Conservation (phyloP, 2,797 vertebrate genomes). For the Masticophis lateralis region DNA sequence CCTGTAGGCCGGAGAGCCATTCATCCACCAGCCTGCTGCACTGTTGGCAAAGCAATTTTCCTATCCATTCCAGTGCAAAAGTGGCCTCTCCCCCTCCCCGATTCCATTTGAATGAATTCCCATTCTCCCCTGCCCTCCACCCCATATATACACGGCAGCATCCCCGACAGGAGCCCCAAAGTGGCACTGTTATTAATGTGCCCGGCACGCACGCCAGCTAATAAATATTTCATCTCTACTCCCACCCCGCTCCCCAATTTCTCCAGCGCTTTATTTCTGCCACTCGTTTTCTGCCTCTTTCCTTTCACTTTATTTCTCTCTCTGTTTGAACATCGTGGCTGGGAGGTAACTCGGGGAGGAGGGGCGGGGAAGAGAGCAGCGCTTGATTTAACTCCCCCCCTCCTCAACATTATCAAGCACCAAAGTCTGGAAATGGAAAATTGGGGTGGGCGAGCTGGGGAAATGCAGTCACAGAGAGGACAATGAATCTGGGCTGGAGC, state of each 20-base stretch:
- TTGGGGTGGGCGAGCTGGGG: neutral
- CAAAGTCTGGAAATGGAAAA: neutral
- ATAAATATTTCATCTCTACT: constrained; percentile 67
- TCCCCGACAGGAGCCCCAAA: constrained; percentile 45
- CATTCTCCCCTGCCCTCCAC: neutral
- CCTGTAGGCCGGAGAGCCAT: neutral
- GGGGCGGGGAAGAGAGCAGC: too few species aligned
- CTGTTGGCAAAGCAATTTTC: neutral
- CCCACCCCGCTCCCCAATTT: neutral
- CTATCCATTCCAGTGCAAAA: neutral
- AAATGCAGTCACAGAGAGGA: neutral
- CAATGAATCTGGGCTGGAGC: constrained; percentile 20
- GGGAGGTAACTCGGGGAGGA: neutral
- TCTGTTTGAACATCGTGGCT: constrained; percentile 28
- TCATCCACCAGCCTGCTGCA: neutral
- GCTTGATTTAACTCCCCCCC: neutral
- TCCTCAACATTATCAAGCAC: constrained; percentile 3
- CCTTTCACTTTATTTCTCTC: constrained; percentile 42
- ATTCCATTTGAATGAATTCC: neutral
- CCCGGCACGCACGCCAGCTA: constrained; percentile 60
- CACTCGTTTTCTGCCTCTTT: constrained; percentile 30
- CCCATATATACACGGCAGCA: constrained; percentile 37
- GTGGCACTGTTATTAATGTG: constrained; percentile 59
- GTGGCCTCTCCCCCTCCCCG: neutral
- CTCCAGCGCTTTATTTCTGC: constrained; percentile 45